Base-by-base conservation (phyloP, 2,797 vertebrate species). In the Urophycis tenuis region DNA sequence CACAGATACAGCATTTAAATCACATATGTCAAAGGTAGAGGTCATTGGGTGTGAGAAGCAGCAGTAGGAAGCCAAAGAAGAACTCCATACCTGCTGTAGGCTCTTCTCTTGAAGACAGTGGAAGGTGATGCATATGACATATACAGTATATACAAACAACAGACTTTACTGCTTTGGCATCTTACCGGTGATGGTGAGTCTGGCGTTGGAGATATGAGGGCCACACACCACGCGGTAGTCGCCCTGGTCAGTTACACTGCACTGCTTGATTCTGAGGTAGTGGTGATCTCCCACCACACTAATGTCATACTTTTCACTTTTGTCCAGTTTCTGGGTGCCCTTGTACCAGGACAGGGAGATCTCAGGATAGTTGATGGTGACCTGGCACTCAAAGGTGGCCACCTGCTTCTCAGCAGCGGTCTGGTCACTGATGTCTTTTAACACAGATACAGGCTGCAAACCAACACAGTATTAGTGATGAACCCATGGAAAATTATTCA, bases 331-430 rank as follows among this genome's bases (percentile, higher is more conserved):
- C 90, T 96, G 94, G 0, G 96, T 98, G 75, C 96, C 97, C 86
- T 96, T 99, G 92, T 99, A 99, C 98, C 98, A 99, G 53, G 94
- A 95, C 30, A 98, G 93, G 7, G 92, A 91, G 87, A 99, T 98
- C 93, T 99, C 98, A 12, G 96, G 96, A 87, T 98, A 99, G 91
- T 99, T 98, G 87, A 99, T 98, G 87, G 92, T 94, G 88, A 99
- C 95, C 74, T 94, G 92, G 84, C 97, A 98, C 92, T 96, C 92
- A 82, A 99, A 98, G 36, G 92, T 75, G 70, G 95, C 96, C 12
- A 92, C 94, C 78, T 95, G 92, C 83, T 95, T 94, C 90, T 93
- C 92, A 74, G 92, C 78, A 25, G 92, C 89, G 0, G 83, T 94
- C 88, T 96, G 95, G 90, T 99, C 95, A 81, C 91, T 91, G 92